Percentiles rank a stretch among this genome's conserved stretches.
These are phyloP conservation scores for Dufourea novaeangliae DNA, from an alignment of 1,140 invertebrate species.

Conservation along the genomic window DNA sequence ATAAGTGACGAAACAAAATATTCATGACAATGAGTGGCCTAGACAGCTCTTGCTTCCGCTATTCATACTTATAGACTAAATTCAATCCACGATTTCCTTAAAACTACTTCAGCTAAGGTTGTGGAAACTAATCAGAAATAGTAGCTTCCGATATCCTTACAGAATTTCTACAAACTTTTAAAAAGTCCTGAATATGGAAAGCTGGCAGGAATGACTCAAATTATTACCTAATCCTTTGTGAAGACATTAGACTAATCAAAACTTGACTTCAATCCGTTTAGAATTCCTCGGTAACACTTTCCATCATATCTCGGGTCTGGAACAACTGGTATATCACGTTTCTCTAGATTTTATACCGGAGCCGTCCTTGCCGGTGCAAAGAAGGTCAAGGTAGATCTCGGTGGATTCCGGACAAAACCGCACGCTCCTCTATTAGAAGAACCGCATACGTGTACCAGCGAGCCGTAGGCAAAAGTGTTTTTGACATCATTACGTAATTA, in stretches of 20 bases:
- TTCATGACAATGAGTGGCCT: too few species aligned
- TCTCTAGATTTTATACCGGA: constrained; percentile 14
- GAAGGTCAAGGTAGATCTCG: constrained; percentile 16
- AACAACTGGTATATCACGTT: constrained; percentile 21
- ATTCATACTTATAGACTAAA: too few species aligned
- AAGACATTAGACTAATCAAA: neutral
- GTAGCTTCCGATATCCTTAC: too few species aligned
- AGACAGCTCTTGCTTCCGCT: too few species aligned
- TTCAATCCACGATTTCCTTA: too few species aligned
- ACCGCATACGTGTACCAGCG: neutral
- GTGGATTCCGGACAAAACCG: neutral
- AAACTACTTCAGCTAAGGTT: too few species aligned
- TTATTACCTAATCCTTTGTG: neutral
- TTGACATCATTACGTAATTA: constrained; percentile 10
- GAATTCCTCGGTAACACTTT: constrained; percentile 13
- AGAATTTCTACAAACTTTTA: too few species aligned
- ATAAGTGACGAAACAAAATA: too few species aligned
- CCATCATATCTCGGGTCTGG: neutral
- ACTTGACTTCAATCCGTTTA: neutral
- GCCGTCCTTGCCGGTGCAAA: constrained; percentile 2
- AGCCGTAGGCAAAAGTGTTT: neutral
- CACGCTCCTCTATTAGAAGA: neutral
- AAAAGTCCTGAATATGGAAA: too few species aligned
- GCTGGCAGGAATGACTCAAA: neutral
- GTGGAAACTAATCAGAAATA: too few species aligned